Conservation (phyloP, 2,113 vertebrate genomes). For the Syngnathus scovelli region DNA sequence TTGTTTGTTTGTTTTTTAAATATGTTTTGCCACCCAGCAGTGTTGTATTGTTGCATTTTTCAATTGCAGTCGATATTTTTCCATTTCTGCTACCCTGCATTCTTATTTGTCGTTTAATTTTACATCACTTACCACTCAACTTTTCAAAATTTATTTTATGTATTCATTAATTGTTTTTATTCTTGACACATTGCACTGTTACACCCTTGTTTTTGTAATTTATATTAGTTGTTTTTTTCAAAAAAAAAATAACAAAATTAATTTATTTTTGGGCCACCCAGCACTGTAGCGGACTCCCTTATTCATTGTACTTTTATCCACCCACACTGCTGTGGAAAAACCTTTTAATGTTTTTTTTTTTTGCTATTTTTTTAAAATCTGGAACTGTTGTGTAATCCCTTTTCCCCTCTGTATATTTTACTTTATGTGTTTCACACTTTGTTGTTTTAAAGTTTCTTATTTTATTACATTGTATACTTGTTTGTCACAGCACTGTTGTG, state of each 20-base stretch:
- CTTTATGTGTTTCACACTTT: neutral
- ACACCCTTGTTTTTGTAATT: neutral
- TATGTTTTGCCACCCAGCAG: slow-evolving; percentile 55
- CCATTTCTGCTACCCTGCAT: neutral
- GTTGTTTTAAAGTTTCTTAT: neutral
- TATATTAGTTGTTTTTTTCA: neutral
- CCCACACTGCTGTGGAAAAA: neutral
- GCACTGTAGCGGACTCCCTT: neutral
- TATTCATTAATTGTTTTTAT: neutral
- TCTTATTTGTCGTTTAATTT: neutral
- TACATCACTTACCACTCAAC: neutral
- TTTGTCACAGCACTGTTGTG: slow-evolving; percentile 62
- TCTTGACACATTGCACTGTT: neutral
- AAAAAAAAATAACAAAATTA: neutral
- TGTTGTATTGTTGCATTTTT: neutral
- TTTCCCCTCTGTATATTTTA: neutral
- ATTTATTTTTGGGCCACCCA: neutral
- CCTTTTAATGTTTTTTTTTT: neutral
- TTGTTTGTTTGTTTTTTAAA: slow-evolving; percentile 11
- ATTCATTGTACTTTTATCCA: neutral
- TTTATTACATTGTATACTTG: slow-evolving; percentile 45
- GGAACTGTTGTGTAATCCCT: neutral
- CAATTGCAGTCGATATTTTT: neutral
- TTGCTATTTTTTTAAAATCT: neutral
- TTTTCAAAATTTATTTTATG: neutral